phyloP scores from a whole-genome alignment of 2,113 vertebrate species.

The Vulpes ferrilata region DNA sequence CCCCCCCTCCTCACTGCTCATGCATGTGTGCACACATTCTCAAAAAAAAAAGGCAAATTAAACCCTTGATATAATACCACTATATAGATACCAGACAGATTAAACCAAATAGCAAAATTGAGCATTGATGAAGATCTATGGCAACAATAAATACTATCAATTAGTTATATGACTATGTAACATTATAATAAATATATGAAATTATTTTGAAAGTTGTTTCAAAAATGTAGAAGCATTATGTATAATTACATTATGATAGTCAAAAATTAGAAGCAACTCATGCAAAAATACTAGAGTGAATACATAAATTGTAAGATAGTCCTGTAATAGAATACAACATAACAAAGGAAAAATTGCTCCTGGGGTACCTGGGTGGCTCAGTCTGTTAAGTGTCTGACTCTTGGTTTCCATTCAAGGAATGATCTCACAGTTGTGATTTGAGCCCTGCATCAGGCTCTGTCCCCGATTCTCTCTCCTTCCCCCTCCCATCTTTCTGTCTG shows the following conservation, averaged over 20 bases:
- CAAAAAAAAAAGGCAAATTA: not conserved
- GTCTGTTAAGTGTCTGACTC: too few relatives aligned
- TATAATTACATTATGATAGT: not conserved
- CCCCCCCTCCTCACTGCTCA: too few relatives aligned
- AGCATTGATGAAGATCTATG: not conserved
- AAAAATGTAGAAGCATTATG: not conserved
- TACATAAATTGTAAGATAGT: not conserved
- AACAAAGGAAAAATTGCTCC: not conserved
- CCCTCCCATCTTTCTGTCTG: too few relatives aligned
- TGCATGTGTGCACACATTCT: not conserved
- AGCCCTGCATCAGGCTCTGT: too few relatives aligned
- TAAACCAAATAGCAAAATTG: not conserved
- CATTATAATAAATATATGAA: not conserved
- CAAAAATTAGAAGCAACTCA: not conserved
- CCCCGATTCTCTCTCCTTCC: too few relatives aligned
- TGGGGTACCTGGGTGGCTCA: too few relatives aligned
- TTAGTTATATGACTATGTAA: not conserved
- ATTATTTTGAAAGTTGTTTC: not conserved
- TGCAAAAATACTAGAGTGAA: not conserved
- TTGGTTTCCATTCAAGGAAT: too few relatives aligned
- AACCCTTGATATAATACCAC: not conserved
- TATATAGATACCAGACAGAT: not conserved
- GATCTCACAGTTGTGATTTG: too few relatives aligned
- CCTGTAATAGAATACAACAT: not conserved
- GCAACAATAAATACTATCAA: not conserved